phyloP scores from a whole-genome alignment of 2,113 vertebrate species.

The Mus spicilegus region DNA sequence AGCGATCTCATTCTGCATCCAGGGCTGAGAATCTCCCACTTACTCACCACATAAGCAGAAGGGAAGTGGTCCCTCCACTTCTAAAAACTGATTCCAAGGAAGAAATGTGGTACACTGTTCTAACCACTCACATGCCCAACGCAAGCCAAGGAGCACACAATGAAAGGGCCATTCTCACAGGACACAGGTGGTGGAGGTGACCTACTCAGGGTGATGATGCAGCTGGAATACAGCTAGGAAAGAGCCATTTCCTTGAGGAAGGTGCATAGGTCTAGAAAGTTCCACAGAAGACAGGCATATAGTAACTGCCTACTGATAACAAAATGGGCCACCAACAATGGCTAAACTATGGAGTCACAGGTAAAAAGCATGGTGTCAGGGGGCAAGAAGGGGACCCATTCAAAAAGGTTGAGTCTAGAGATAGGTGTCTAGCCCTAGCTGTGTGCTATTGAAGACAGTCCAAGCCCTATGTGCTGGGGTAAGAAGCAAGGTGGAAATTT shows the following conservation, averaged over 20 bases:
- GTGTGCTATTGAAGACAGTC: background rate
- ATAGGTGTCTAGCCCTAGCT: background rate
- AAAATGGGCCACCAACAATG: background rate
- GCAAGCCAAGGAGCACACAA: rapidly evolving
- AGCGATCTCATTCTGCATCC: background rate
- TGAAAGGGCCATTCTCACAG: background rate
- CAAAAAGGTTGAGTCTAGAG: background rate
- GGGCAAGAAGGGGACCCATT: background rate
- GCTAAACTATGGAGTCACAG: background rate
- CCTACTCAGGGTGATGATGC: background rate
- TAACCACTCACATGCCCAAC: background rate
- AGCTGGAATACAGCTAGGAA: background rate
- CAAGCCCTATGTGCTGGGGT: background rate
- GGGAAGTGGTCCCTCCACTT: background rate
- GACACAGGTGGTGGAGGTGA: background rate
- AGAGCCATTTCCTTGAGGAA: background rate
- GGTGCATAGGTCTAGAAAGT: background rate
- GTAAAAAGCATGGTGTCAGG: background rate
- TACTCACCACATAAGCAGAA: background rate
- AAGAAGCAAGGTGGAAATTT: background rate
- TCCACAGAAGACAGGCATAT: too few relatives aligned
- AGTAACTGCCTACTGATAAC: background rate
- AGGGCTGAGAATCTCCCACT: background rate
- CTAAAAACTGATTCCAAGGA: background rate
- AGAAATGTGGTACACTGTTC: background rate